These are phyloP conservation scores for Mesoclemmys tuberculata DNA, from an alignment of 2,113 vertebrate genomes.

Conservation along the genomic window DNA sequence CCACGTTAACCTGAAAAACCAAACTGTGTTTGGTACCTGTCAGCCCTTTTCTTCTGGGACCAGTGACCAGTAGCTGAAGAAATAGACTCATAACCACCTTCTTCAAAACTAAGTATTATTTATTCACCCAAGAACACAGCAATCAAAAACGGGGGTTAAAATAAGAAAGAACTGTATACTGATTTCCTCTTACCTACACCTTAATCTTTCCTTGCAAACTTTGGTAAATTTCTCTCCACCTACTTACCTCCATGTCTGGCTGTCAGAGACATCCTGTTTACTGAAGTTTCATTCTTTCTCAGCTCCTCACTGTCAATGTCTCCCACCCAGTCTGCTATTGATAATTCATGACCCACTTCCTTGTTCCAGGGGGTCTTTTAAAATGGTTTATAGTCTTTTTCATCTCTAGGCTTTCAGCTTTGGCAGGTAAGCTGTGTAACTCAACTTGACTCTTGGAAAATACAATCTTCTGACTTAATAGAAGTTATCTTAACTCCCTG, in stretches of 20 bases:
- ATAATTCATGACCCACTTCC: neutral
- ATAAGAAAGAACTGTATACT: neutral
- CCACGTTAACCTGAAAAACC: neutral
- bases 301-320: neutral
- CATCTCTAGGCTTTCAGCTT: neutral
- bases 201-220: neutral
- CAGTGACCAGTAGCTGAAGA: neutral
- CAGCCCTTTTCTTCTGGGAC: neutral
- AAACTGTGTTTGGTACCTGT: neutral
- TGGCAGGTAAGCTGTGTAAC: neutral
- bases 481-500: neutral
- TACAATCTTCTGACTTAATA: neutral
- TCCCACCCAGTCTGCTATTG: neutral
- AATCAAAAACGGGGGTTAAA: neutral
- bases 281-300: neutral
- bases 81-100: neutral
- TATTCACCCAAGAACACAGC: neutral
- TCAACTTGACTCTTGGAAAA: neutral
- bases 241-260: neutral
- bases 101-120: neutral
- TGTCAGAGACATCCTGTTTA: neutral
- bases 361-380: neutral
- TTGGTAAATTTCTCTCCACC: neutral
- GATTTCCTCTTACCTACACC: neutral
- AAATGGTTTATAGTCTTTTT: neutral